phyloP scores from a whole-genome alignment of 1,140 invertebrate species.

The Papilio aristodemus region DNA sequence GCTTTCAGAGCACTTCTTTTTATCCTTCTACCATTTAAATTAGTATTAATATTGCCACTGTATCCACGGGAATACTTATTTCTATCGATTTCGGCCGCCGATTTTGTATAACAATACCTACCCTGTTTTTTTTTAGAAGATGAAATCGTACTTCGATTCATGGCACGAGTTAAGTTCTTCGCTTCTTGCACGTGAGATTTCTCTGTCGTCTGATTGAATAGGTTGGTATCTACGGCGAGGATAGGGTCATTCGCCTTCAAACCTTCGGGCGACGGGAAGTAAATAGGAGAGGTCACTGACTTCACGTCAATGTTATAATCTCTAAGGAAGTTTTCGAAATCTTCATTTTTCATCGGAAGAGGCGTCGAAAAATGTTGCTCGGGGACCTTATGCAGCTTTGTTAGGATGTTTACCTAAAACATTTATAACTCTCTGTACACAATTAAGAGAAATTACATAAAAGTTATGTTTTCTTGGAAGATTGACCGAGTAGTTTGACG shows the following conservation, averaged over 20 bases:
- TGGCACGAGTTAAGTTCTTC: background rate
- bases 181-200: background rate
- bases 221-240: background rate
- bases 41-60: background rate
- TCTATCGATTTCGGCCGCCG: slow-evolving; percentile 8
- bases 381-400: slow-evolving; percentile 47
- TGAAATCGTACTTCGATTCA: slow-evolving; percentile 14
- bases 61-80: slow-evolving; percentile 16
- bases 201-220: slow-evolving; percentile 3
- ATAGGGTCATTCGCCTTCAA: slow-evolving; percentile 18
- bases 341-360: slow-evolving; percentile 55
- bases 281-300: slow-evolving; percentile 51
- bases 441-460: background rate
- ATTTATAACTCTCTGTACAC: slow-evolving; percentile 19
- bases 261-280: slow-evolving; percentile 29
- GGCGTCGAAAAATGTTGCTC: slow-evolving; percentile 57
- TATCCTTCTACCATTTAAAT: slow-evolving; percentile 10
- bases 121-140: slow-evolving; percentile 8
- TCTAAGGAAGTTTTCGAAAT: slow-evolving; percentile 61
- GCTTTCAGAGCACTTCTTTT: background rate
- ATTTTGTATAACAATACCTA: slow-evolving; percentile 20
- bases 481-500: no score
- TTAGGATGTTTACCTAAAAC: slow-evolving; percentile 40
- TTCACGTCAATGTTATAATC: slow-evolving; percentile 54
- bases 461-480: no score